Evolutionary conservation across 2,113 vertebrate genomes (phyloP).

Genomic region (Hemiprocne comata): DNA sequence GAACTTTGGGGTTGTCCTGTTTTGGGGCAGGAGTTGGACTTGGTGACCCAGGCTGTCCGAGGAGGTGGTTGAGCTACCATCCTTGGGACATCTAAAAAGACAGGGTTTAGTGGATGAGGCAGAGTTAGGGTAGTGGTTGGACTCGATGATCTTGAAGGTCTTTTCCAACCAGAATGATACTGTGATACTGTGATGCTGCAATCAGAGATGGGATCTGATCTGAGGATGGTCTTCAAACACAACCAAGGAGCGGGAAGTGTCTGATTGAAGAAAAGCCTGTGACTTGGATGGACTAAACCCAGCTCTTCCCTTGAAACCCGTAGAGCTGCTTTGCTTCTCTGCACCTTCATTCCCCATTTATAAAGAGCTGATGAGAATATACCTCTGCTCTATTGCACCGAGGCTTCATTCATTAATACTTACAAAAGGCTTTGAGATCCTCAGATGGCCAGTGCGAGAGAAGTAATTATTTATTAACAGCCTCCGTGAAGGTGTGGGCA

Average conservation of each 20-base stretch:
- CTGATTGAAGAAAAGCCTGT: neutral
- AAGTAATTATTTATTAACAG: slow-evolving; percentile 67
- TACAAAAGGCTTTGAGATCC: slow-evolving; percentile 58
- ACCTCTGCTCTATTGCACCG: neutral
- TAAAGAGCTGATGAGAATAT: slow-evolving; percentile 21
- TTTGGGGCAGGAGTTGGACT: too few species aligned
- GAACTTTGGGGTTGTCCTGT: too few species aligned
- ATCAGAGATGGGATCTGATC: neutral
- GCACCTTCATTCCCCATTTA: neutral
- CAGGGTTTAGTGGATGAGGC: too few species aligned
- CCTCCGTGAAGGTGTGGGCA: slow-evolving; percentile 48
- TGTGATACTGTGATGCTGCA: too few species aligned
- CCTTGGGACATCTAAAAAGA: too few species aligned
- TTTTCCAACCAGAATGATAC: too few species aligned
- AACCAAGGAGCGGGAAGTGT: fast-evolving
- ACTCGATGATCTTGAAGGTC: too few species aligned
- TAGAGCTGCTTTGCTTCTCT: neutral
- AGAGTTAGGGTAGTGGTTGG: too few species aligned
- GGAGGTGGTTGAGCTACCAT: too few species aligned
- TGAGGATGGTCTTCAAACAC: neutral
- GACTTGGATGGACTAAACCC: neutral
- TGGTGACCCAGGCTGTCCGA: too few species aligned
- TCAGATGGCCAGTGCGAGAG: slow-evolving; percentile 52
- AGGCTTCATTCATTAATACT: slow-evolving; percentile 52
- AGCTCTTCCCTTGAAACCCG: neutral